These are phyloP conservation scores for Atta colombica DNA, from an alignment of 1,140 invertebrate species.

Conservation along the genomic window DNA sequence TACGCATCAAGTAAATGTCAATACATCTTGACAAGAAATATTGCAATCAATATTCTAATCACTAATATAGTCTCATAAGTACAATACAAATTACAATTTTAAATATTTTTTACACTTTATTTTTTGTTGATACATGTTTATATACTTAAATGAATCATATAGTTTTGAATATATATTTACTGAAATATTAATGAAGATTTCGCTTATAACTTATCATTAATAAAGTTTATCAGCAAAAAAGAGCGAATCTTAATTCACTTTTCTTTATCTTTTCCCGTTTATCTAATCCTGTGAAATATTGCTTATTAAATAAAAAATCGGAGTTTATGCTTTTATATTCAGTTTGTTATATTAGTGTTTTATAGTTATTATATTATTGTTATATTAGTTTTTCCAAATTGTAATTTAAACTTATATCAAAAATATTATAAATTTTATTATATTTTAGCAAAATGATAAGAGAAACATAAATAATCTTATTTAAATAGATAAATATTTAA, in stretches of 20 bases:
- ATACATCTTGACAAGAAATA: neutral
- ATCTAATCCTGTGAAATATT: neutral
- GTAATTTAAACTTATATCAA: conserved; percentile 3
- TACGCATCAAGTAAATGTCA: neutral
- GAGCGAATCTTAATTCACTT: neutral
- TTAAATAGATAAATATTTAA: neutral
- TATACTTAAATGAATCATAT: conserved; percentile 5
- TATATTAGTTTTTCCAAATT: conserved; percentile 12
- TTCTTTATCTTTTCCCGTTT: neutral
- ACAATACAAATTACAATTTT: neutral
- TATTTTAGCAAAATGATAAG: neutral
- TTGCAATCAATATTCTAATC: neutral
- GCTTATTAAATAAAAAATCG: conserved; percentile 27
- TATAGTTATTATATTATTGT: neutral
- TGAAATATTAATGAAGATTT: conserved; percentile 12
- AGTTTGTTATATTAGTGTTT: neutral
- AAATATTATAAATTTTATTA: neutral
- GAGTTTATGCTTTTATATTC: neutral
- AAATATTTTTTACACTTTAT: conserved; percentile 13
- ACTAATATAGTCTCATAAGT: neutral
- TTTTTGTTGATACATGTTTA: neutral
- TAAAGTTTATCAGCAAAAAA: neutral
- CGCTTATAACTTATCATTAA: conserved; percentile 27
- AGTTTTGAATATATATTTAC: neutral
- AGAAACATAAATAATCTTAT: neutral